Evolutionary conservation across 2,888 invertebrate species (phyloP), one percentile per base, ranked within the genome.

Genomic region (Drosophila parthenogenetica): DNA sequence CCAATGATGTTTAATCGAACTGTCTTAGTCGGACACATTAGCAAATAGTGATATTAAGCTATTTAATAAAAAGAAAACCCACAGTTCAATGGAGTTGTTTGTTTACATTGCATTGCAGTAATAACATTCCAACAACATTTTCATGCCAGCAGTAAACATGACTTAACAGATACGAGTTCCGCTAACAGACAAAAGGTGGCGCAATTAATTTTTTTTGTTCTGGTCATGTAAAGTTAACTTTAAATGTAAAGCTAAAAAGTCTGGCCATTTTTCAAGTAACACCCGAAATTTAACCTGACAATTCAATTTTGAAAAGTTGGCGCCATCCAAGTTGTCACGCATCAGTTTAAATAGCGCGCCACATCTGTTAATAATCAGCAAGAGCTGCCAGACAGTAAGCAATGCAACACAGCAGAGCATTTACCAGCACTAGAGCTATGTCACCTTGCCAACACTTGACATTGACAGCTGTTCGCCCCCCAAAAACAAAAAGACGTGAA

Each of bases 1-100:
- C 93, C 77, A 94, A 96, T 92, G 96, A 96, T 82, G 92, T 92
- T 79, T 96, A 94, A 93, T 66, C 54, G 48, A 46, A 63, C 54
- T 58, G 55, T 69, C 17, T 48, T 19, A 50, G 32, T 68, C 37
- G 66, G 54, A 29, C 45, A 63, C 67, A 58, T 63, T 86, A 88
- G 73, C 70, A 73, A 74, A 83, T 87, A 83, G 83, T 85, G 67
- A 77, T 85, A 81, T 85, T 82, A 77, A 79, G 69, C 67, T 83
- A 69, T 80, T 64, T 74, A 86, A 86, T 77, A 83, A 86, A 86
- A 88, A 73, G 55, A 65, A 76, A 69, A 69, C 81, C 87, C 68
- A 77, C 78, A 78, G 81, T 83, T 86, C 76, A 87, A 72, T 49
- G 11, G 57, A 64, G 57, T 64, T 65, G 22, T 14, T n/a, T 46